Base-by-base conservation (phyloP, 1,140 invertebrate species). In the Trichoplusia ni region DNA sequence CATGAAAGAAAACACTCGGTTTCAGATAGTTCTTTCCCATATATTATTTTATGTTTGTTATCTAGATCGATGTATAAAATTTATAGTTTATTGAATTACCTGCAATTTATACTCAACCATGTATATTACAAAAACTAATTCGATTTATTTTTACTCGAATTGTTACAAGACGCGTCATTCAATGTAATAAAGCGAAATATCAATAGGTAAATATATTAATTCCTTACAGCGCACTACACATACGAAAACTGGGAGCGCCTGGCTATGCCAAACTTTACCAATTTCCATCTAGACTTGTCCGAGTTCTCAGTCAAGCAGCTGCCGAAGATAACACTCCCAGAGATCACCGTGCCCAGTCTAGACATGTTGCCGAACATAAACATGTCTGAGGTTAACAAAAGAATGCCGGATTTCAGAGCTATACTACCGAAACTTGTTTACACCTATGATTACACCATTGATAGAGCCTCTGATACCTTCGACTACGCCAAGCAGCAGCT, bases 141-240 rank as follows among this genome's bases (percentile, higher is more conserved):
- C n/a, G n/a, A n/a, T n/a, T n/a, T n/a, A n/a, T n/a, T n/a, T n/a
- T n/a, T n/a, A n/a, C n/a, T n/a, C n/a, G n/a, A n/a, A n/a, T n/a
- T n/a, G n/a, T n/a, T n/a, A n/a, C n/a, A n/a, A n/a, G n/a, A n/a
- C n/a, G n/a, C n/a, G n/a, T n/a, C n/a, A n/a, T n/a, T n/a, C n/a
- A n/a, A n/a, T n/a, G n/a, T n/a, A n/a, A n/a, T n/a, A n/a, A n/a
- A n/a, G n/a, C n/a, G n/a, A n/a, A n/a, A 29, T 1, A 49, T 31
- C 29, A 40, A 25, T 25, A 54, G 33, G 35, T 54, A 38, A 16
- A 59, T 47, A 18, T 23, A 65, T 37, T 18, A 69, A 77, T 86
- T 83, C 46, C 64, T 90, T 90, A 78, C 87, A 90, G 88, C 84
- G 47, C 79, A 88, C 81, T 90, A 90, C 85, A 84, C 84, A 11